Conservation (phyloP, 2,113 vertebrate genomes). For the Pithys albifrons region DNA sequence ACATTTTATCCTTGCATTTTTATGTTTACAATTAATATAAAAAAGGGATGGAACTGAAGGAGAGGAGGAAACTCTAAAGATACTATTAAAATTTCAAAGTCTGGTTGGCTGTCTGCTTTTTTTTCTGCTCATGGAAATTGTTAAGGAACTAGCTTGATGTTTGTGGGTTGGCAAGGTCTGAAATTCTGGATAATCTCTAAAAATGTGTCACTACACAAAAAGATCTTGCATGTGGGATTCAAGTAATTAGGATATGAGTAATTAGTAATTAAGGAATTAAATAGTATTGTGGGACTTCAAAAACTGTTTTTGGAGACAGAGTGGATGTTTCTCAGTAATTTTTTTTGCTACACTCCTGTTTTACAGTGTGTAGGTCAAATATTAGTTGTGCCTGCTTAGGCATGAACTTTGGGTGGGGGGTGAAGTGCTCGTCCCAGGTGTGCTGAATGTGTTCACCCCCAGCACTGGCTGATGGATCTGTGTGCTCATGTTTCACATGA, state of each 20-base stretch:
- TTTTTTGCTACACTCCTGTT: not conserved
- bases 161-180: not conserved
- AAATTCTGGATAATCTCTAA: slow-evolving; percentile 1
- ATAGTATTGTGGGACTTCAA: not conserved
- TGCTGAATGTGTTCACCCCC: not conserved
- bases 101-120: not conserved
- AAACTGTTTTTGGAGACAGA: not conserved
- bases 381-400: not conserved
- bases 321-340: not conserved
- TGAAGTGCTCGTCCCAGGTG: not conserved
- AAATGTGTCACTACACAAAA: not conserved
- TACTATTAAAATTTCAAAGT: not conserved
- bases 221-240: not conserved
- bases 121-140: not conserved
- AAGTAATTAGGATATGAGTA: not conserved
- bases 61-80: not conserved
- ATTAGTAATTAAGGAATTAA: slow-evolving; percentile 43
- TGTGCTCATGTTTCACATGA: fast-evolving
- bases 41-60: not conserved
- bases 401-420: not conserved
- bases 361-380: not conserved
- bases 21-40: not conserved
- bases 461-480: not conserved
- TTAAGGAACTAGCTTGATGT: not conserved
- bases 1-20: not conserved